phyloP scores from a whole-genome alignment of 2,888 invertebrate species.

The Trimorus sp. region DNA sequence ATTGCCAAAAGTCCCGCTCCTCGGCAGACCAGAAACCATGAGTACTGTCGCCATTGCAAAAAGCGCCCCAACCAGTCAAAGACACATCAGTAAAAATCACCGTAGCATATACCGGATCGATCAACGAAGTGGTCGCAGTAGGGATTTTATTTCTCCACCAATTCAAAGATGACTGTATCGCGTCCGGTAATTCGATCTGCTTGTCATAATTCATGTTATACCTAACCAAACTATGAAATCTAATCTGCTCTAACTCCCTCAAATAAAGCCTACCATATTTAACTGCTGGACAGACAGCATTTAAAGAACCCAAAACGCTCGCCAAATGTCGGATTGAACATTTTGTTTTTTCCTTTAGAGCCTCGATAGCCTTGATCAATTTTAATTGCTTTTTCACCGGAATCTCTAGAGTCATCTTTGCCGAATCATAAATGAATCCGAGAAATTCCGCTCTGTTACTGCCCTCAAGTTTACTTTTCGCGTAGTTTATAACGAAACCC shows the following conservation, averaged over 20 bases:
- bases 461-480: background rate
- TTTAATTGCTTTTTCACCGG: background rate
- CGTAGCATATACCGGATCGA: slow-evolving; percentile 1
- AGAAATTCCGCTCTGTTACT: background rate
- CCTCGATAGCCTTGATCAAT: background rate
- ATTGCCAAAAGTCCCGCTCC: slow-evolving; percentile 1
- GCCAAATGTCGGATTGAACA: slow-evolving; percentile 21
- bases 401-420: slow-evolving; percentile 2
- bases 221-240: background rate
- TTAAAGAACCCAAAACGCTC: slow-evolving; percentile 10
- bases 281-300: background rate
- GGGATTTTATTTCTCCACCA: slow-evolving; percentile 6
- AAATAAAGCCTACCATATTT: slow-evolving; percentile 5
- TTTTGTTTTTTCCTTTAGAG: background rate
- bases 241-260: slow-evolving; percentile 11
- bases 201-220: slow-evolving; percentile 14
- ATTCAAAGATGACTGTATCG: background rate
- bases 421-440: background rate
- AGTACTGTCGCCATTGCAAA: slow-evolving; percentile 3
- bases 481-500: background rate
- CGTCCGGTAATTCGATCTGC: background rate
- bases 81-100: slow-evolving; percentile 35
- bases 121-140: slow-evolving; percentile 12
- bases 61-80: slow-evolving; percentile 10
- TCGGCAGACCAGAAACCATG: slow-evolving; percentile 10